These are phyloP conservation scores for Antigone vipio DNA, from an alignment of 2,113 vertebrate genomes.

Conservation along the genomic window DNA sequence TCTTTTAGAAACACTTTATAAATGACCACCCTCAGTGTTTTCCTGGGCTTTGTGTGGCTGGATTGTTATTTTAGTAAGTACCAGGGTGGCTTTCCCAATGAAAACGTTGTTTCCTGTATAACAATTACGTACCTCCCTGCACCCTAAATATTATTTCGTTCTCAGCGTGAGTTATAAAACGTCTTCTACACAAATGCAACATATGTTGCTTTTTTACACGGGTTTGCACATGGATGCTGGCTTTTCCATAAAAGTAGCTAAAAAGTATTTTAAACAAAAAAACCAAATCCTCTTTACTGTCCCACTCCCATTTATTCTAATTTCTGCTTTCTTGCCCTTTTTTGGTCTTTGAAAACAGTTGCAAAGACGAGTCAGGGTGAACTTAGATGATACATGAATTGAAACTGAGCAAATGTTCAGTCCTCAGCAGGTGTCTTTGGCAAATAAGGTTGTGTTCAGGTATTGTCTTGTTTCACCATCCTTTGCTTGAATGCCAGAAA, in stretches of 20 bases:
- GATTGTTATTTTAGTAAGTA: conserved; percentile 41
- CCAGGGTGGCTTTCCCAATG: conserved; percentile 30
- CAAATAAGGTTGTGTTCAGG: background rate
- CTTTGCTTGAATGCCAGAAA: background rate
- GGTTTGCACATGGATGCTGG: background rate
- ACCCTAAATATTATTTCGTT: conserved; percentile 9
- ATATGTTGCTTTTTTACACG: background rate
- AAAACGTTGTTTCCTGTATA: conserved; percentile 5
- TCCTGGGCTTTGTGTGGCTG: conserved; percentile 25
- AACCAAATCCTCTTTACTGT: background rate
- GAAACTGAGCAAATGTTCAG: background rate
- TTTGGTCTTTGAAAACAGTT: background rate
- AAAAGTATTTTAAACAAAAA: background rate
- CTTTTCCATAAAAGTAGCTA: background rate
- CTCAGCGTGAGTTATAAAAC: background rate
- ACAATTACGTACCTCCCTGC: background rate
- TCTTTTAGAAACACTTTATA: conserved; percentile 61
- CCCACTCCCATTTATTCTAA: background rate
- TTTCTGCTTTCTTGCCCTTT: background rate
- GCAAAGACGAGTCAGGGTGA: background rate
- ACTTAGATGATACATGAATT: background rate
- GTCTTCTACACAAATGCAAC: background rate
- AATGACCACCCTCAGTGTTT: conserved; percentile 53
- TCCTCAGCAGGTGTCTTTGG: background rate
- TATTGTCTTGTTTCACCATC: background rate